Evolutionary conservation across 2,113 vertebrate species (phyloP).

Genomic region (Nematolebias whitei): DNA sequence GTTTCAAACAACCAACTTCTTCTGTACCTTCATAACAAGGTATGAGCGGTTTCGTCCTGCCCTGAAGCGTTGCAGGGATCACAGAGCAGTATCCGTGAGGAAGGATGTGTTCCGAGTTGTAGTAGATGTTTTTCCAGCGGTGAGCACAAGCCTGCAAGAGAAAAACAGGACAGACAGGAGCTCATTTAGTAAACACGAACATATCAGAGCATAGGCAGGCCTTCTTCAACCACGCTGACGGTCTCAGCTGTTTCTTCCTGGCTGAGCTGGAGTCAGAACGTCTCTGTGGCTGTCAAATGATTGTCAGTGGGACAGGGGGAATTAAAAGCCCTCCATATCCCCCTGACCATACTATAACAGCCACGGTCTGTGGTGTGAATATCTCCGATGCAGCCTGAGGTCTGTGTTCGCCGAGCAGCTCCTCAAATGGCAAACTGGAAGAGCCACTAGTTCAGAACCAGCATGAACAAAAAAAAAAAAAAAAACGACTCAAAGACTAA

Average conservation of each 20-base stretch:
- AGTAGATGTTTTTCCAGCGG: conserved; percentile 98
- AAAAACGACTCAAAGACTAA: neutral
- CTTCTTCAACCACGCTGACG: conserved; percentile 4
- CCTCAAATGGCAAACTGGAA: conserved; percentile 3
- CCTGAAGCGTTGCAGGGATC: conserved; percentile 89
- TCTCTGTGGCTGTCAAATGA: conserved; percentile 66
- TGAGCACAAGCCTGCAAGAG: conserved; percentile 91
- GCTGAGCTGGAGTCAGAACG: conserved; percentile 56
- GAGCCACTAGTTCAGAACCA: conserved; percentile 26
- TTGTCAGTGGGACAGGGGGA: conserved; percentile 45
- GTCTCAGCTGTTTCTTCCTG: conserved; percentile 21
- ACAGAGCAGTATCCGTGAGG: conserved; percentile 95
- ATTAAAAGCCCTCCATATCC: conserved; percentile 55
- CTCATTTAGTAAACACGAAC: conserved; percentile 36
- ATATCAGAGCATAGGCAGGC: conserved; percentile 17
- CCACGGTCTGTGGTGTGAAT: conserved; percentile 72
- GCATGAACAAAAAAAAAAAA: conserved; percentile 26
- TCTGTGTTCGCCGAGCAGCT: conserved; percentile 28
- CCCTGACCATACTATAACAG: conserved; percentile 50
- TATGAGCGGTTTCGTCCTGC: conserved; percentile 83
- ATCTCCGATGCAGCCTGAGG: conserved; percentile 40
- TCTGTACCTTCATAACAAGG: conserved; percentile 96
- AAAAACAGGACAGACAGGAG: conserved; percentile 1
- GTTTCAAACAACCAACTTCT: neutral
- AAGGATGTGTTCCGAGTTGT: conserved; percentile 90